A percentile compares a stretch with the other conserved stretches of the same genome.
These are phyloP conservation scores for Lasioglossum leucozonium DNA, from an alignment of 2,888 invertebrate species.

Conservation along the genomic window DNA sequence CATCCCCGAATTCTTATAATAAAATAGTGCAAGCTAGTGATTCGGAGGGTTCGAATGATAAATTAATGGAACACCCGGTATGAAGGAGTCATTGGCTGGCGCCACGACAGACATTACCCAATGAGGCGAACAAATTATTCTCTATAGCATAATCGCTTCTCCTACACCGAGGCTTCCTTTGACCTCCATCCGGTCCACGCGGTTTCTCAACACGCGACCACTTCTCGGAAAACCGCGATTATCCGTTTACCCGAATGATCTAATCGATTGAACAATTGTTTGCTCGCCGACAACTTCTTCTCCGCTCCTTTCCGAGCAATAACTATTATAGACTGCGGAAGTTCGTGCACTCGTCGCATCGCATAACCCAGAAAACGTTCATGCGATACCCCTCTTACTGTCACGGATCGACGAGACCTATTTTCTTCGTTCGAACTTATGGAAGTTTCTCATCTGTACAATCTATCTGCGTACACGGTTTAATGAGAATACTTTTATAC, in stretches of 20 bases:
- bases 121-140: conserved; percentile 76
- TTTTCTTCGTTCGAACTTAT: not conserved
- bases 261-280: conserved; percentile 33
- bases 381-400: not conserved
- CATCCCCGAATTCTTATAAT: not conserved
- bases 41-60: not conserved
- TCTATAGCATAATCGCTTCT: conserved; percentile 75
- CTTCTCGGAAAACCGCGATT: conserved; percentile 64
- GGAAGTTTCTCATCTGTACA: too few species aligned
- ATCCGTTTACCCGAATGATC: conserved; percentile 33
- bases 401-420: not conserved
- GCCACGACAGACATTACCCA: conserved; percentile 77
- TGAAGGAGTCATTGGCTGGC: conserved; percentile 74
- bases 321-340: not conserved
- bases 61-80: conserved; percentile 16
- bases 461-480: too few species aligned
- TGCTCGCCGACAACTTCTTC: conserved; percentile 2
- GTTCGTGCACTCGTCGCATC: not conserved
- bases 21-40: not conserved
- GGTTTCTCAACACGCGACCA: conserved; percentile 62
- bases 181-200: conserved; percentile 59
- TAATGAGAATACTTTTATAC: too few species aligned
- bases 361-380: not conserved
- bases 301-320: not conserved
- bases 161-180: conserved; percentile 63